A percentile compares a stretch with the other conserved stretches of the same genome.
Conservation (phyloP, 35 echinoderm and acorn worm genomes). For the Patiria miniata region DNA sequence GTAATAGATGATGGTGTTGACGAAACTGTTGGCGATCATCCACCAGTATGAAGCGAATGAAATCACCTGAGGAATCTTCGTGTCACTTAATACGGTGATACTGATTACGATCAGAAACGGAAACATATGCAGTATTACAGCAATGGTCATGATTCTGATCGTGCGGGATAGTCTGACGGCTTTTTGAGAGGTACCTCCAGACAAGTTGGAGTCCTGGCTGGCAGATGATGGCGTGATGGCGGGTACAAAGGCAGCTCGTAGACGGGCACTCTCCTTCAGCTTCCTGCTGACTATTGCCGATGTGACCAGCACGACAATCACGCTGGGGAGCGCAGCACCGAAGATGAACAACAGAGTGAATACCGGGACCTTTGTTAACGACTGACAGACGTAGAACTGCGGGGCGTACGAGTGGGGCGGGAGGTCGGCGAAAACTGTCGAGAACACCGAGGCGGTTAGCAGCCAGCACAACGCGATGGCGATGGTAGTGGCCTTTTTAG, state of each 20-base stretch:
- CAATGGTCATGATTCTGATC: background rate
- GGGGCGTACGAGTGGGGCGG: background rate
- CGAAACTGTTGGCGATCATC: background rate
- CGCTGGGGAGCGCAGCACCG: background rate
- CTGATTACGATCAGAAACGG: background rate
- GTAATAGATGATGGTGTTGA: constrained; percentile 6
- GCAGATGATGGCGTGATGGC: background rate
- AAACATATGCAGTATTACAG: background rate
- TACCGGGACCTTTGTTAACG: background rate
- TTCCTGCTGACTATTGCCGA: background rate
- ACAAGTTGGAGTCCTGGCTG: background rate
- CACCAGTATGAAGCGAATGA: background rate
- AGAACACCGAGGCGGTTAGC: background rate
- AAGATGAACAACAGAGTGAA: background rate
- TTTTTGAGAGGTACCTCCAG: background rate
- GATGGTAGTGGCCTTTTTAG: background rate
- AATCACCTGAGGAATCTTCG: background rate
- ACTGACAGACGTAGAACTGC: background rate
- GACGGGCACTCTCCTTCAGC: background rate
- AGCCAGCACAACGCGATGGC: background rate
- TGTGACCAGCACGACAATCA: background rate
- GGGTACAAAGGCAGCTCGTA: background rate
- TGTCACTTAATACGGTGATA: background rate
- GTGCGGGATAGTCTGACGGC: background rate
- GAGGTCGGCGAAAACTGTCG: background rate